Evolutionary conservation across 2,797 vertebrate species (phyloP).

Genomic region (Salmo trutta): DNA sequence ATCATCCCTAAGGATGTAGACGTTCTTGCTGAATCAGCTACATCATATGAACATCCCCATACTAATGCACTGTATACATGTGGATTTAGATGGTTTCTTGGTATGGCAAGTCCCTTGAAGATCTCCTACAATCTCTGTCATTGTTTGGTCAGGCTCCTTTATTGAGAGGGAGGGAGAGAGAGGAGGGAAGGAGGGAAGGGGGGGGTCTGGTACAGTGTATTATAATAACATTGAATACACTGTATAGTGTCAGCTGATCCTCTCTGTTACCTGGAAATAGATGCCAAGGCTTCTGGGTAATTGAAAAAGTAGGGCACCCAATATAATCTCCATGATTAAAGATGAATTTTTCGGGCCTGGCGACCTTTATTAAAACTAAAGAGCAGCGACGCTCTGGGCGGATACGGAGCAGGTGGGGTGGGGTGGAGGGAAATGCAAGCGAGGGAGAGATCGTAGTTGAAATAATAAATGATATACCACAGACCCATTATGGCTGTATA

Average conservation of each 20-base stretch:
- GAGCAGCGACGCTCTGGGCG: slow-evolving; percentile 6
- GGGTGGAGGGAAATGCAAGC: too few relatives aligned
- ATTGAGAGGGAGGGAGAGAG: not conserved
- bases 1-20: not conserved
- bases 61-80: not conserved
- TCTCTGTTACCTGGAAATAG: not conserved
- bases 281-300: slow-evolving; percentile 3
- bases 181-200: too few relatives aligned
- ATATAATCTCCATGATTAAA: slow-evolving; percentile 18
- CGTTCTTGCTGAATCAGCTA: not conserved
- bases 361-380: slow-evolving; percentile 12
- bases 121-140: not conserved
- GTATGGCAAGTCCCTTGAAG: not conserved
- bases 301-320: slow-evolving; percentile 8
- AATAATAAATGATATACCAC: slow-evolving; percentile 18
- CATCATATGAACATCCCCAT: not conserved
- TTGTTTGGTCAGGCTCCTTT: not conserved
- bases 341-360: slow-evolving; percentile 5
- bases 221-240: not conserved
- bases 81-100: not conserved
- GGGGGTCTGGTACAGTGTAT: not conserved
- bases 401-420: not conserved
- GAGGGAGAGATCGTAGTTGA: slow-evolving; percentile 10
- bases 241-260: too few relatives aligned
- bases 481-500: not conserved